Evolutionary conservation across 2,888 invertebrate species (phyloP).

Genomic region (Neocrepidodera transversa): DNA sequence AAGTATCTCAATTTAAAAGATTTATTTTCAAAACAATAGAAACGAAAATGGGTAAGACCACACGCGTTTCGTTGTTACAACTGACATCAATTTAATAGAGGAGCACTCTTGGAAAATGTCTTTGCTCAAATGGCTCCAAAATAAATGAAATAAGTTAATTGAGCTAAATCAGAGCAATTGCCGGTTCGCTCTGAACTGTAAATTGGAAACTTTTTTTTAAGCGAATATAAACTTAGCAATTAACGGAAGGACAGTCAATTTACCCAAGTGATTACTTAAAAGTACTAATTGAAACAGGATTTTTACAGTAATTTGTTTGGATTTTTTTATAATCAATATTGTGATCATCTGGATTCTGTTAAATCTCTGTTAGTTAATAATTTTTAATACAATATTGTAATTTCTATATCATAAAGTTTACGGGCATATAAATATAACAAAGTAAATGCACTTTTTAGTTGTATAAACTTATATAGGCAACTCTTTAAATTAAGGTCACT

Average conservation of each 20-base stretch:
- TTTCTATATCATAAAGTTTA: too few species aligned
- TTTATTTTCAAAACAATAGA: background rate
- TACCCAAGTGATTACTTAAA: background rate
- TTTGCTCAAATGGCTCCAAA: background rate
- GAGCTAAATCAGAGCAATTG: background rate
- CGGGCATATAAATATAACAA: too few species aligned
- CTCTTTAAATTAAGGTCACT: too few species aligned
- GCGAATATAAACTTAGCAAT: background rate
- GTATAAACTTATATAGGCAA: too few species aligned
- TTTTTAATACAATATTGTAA: too few species aligned
- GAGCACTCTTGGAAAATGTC: background rate
- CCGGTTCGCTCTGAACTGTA: background rate
- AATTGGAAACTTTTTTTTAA: background rate
- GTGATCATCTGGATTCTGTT: too few species aligned
- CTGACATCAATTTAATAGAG: background rate
- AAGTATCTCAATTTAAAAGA: too few species aligned
- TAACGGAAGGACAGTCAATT: background rate
- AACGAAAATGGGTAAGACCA: background rate
- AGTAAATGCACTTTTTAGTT: too few species aligned
- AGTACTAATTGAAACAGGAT: too few species aligned
- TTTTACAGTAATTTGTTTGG: too few species aligned
- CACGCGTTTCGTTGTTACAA: background rate
- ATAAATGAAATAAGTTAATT: constrained; percentile 4
- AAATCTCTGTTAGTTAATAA: too few species aligned
- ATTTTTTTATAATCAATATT: too few species aligned